Evolutionary conservation across 2,888 invertebrate genomes (phyloP), one percentile per base, ranked within the genome.

Genomic region (Opisthograptis luteolata): DNA sequence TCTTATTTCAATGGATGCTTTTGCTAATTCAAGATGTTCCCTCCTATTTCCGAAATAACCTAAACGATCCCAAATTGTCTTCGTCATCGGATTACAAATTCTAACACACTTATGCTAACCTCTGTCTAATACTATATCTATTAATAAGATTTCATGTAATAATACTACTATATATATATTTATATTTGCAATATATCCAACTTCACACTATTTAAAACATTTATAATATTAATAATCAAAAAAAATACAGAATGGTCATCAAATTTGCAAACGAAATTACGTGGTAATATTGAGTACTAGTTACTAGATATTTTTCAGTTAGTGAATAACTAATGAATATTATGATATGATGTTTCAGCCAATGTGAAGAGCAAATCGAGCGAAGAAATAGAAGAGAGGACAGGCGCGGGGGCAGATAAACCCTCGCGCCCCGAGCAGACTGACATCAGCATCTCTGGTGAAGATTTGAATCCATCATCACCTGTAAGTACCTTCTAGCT

Each of bases 361-460:
- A 84, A 78, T 49, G 69, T 77, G 50, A 76, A 78, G 55, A 70
- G 64, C 52, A 75, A 75, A 51, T 59, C 77, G 30, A 68, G 62
- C 44, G 84, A 81, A 56, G 79, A 73, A 22, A 54, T 61, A n/a
- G 73, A 75, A 46, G 77, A 74, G 35, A 72, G 75, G 24, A 66
- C 71, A 31, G 81, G 78, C 70, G 76, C 80, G 69, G 83, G 80
- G 70, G 84, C 79, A 64, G 79, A 81, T 25, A 66, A 64, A 51
- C 79, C 85, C 75, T 77, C 84, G 72, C 85, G 83, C 69, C 84
- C 86, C 24, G 87, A 86, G 36, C 77, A 75, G 63, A 77, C 81
- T 2, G 86, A 88, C 66, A 87, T 89, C 71, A 83, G 81, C 72
- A 79, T 89, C 75, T 81, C 86, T 10, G 83, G 83, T 14, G 88